These are phyloP conservation scores for Pristionchus mayeri DNA, from an alignment of 2,888 invertebrate genomes.

Conservation along the genomic window DNA sequence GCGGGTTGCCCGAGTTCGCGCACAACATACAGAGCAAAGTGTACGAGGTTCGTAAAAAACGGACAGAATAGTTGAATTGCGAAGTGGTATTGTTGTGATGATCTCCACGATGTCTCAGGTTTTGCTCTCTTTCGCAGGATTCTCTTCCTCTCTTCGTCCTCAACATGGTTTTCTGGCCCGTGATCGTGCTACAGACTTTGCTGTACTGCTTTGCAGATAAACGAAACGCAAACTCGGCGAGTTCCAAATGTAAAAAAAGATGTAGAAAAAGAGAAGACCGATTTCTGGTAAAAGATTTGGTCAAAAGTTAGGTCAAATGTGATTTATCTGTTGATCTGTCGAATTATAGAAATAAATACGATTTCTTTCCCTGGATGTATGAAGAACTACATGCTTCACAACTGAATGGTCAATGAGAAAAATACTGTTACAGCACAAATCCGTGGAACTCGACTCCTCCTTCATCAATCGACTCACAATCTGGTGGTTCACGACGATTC, in stretches of 20 bases:
- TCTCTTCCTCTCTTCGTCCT: slow-evolving; percentile 51
- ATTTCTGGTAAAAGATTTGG: too few species aligned
- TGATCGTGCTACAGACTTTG: slow-evolving; percentile 59
- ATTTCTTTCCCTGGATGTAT: too few species aligned
- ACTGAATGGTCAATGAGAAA: too few species aligned
- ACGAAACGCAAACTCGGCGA: slow-evolving; percentile 54
- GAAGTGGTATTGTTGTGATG: neutral
- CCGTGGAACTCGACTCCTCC: slow-evolving; percentile 65
- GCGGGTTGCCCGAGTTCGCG: slow-evolving; percentile 80
- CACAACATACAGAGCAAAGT: slow-evolving; percentile 50
- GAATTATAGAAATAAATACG: too few species aligned
- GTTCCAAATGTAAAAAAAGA: too few species aligned
- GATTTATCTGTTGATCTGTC: too few species aligned
- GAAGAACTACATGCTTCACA: too few species aligned
- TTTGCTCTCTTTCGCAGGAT: neutral
- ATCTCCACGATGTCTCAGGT: neutral
- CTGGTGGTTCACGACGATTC: slow-evolving; percentile 72
- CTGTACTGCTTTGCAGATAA: slow-evolving; percentile 67
- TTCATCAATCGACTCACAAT: slow-evolving; percentile 67
- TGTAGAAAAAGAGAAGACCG: too few species aligned
- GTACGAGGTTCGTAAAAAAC: too few species aligned
- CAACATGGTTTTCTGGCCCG: slow-evolving; percentile 63
- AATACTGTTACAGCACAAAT: slow-evolving; percentile 59
- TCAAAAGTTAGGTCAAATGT: too few species aligned
- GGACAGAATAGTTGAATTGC: too few species aligned